Base-by-base conservation (phyloP, 2,888 invertebrate species). In the Globia sparganii region DNA sequence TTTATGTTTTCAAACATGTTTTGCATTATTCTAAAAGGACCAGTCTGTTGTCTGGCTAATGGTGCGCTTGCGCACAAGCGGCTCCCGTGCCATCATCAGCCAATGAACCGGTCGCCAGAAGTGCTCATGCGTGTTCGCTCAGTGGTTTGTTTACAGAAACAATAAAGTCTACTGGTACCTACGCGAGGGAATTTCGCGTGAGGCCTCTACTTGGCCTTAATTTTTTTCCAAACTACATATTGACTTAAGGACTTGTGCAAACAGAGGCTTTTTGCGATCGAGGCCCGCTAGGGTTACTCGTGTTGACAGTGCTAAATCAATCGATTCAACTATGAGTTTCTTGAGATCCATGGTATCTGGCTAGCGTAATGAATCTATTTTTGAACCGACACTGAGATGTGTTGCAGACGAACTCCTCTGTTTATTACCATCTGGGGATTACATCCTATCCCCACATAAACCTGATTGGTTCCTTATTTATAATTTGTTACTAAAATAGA, bases 261-360 rank as follows among this genome's bases (percentile, higher is more conserved):
- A 88, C 86, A 86, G 91, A 94, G 93, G 92, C 93, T 94, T 94
- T 93, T 94, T 93, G 94, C 93, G 90, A 91, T 90, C 93, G 95
- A 94, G 95, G 96, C 95, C 92, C 93, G 93, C 91, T 94, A 93
- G 94, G 95, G 95, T 94, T 94, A 89, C 91, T 87, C 87, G 85
- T 93, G 89, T 94, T 94, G 92, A 92, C 92, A 92, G 89, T 92
- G 90, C 91, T 92, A 90, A 92, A 92, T 93, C 92, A 93, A 93
- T 94, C 91, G 90, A 91, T 89, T 86, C 86, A 87, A 90, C 87
- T 87, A 87, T 88, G 83, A 86, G 78, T 72, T 69, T 82, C 70
- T 65, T 28, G 66, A 83, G 59, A 79, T 67, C 73, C 76, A 79
- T 78, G 75, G 72, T 77, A 59, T 72, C 78, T 67, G 76, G 62